These are phyloP conservation scores for Lithophane semibrunnea DNA, from an alignment of 2,888 invertebrate species.

Conservation along the genomic window DNA sequence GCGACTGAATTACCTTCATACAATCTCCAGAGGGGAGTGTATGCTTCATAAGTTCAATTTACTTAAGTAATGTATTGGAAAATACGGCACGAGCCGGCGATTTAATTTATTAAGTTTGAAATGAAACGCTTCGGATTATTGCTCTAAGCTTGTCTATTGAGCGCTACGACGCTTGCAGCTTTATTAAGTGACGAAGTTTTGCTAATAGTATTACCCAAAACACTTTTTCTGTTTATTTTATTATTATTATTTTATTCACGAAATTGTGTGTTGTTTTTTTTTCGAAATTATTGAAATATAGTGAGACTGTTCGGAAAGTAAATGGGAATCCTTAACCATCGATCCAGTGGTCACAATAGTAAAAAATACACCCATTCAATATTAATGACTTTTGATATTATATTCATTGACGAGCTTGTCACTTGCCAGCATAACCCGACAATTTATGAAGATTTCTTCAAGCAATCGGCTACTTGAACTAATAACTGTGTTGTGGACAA, in stretches of 20 bases:
- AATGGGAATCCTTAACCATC: not conserved
- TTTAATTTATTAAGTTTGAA: constrained; percentile 64
- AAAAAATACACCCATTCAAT: not conserved
- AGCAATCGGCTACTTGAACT: constrained; percentile 57
- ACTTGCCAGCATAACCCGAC: constrained; percentile 41
- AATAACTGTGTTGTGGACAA: constrained; percentile 74
- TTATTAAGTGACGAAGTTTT: constrained; percentile 2
- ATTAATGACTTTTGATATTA: not conserved
- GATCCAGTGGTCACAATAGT: not conserved
- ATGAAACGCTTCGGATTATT: constrained; percentile 37
- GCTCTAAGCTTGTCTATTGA: constrained; percentile 33
- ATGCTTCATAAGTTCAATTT: constrained; percentile 68
- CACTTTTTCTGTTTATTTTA: not conserved
- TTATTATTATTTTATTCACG: too few species aligned
- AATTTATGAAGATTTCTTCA: constrained; percentile 51
- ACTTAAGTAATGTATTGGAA: constrained; percentile 68
- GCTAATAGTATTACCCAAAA: not conserved
- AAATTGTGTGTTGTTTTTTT: too few species aligned
- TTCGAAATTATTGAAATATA: too few species aligned
- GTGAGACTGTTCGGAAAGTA: not conserved
- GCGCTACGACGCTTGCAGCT: constrained; percentile 15
- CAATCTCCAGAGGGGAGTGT: constrained; percentile 62
- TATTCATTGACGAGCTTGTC: constrained; percentile 22
- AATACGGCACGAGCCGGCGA: constrained; percentile 54
- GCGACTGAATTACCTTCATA: constrained; percentile 75